These are phyloP conservation scores for Pachypsylla venusta DNA, from an alignment of 1,140 invertebrate genomes.

Conservation along the genomic window DNA sequence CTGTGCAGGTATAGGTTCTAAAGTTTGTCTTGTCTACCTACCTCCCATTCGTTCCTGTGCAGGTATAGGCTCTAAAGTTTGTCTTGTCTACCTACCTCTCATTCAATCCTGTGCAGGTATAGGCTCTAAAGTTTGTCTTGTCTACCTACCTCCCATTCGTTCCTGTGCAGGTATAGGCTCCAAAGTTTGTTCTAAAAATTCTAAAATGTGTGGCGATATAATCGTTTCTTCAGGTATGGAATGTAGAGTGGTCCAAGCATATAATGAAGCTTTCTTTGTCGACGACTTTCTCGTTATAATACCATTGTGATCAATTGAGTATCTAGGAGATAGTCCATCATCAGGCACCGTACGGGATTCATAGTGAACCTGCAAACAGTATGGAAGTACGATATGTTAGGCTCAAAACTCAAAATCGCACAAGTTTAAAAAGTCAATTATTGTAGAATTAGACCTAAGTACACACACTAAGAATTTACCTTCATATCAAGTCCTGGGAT, in stretches of 20 bases:
- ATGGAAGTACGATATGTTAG: not conserved
- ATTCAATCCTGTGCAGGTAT: slow-evolving; percentile 52
- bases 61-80: slow-evolving; percentile 84
- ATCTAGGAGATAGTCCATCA: slow-evolving; percentile 32
- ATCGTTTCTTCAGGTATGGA: slow-evolving; percentile 92
- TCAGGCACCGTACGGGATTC: slow-evolving; percentile 65
- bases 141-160: not conserved
- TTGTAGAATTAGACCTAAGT: slow-evolving; percentile 3
- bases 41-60: slow-evolving; percentile 27
- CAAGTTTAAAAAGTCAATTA: not conserved
- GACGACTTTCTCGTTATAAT: slow-evolving; percentile 18
- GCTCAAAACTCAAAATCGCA: too few relatives aligned
- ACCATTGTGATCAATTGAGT: slow-evolving; percentile 19
- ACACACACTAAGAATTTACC: slow-evolving; percentile 34
- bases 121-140: slow-evolving; percentile 83
- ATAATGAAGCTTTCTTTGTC: slow-evolving; percentile 80
- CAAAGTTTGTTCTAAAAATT: slow-evolving; percentile 86
- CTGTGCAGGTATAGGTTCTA: slow-evolving; percentile 72
- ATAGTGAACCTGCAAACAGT: slow-evolving; percentile 51
- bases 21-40: slow-evolving; percentile 57
- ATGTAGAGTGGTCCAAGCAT: slow-evolving; percentile 90
- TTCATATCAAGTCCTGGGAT: slow-evolving; percentile 90
- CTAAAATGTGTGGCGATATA: slow-evolving; percentile 84
- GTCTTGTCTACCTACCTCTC: too few relatives aligned
- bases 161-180: slow-evolving; percentile 66